Conservation (phyloP, 1,140 invertebrate genomes). For the Helicoverpa armigera region DNA sequence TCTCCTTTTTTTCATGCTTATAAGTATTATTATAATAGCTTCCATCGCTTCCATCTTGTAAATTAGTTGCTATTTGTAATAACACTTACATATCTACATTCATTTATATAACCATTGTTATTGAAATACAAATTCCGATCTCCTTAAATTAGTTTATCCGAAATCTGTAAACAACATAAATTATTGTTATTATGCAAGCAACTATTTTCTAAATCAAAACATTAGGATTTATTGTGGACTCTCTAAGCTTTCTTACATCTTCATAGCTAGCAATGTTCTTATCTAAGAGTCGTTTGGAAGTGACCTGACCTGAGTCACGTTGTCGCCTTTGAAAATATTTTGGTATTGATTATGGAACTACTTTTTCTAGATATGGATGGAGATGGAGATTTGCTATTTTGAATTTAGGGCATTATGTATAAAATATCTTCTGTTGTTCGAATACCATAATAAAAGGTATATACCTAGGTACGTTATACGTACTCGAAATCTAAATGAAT, state of each 20-base stretch:
- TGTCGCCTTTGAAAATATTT: not conserved
- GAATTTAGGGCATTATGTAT: too few relatives aligned
- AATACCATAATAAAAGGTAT: not conserved
- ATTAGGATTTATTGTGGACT: not conserved
- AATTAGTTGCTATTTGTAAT: too few relatives aligned
- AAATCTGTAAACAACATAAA: not conserved
- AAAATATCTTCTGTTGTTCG: not conserved
- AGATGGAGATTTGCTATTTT: too few relatives aligned
- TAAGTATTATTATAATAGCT: too few relatives aligned
- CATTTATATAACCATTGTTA: not conserved
- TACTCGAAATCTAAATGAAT: too few relatives aligned
- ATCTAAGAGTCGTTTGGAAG: not conserved
- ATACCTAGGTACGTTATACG: too few relatives aligned
- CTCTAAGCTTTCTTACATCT: too few relatives aligned
- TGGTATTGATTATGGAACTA: not conserved
- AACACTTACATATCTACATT: not conserved
- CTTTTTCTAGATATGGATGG: too few relatives aligned
- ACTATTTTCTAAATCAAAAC: conserved; percentile 1
- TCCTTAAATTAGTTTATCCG: not conserved
- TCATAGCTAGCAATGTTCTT: not conserved
- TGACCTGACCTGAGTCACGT: not conserved
- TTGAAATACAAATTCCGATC: not conserved
- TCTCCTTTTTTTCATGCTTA: too few relatives aligned
- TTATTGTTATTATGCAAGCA: not conserved
- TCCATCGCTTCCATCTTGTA: too few relatives aligned